Evolutionary conservation across 2,888 invertebrate genomes (phyloP).

Genomic region (Idaea biselata): DNA sequence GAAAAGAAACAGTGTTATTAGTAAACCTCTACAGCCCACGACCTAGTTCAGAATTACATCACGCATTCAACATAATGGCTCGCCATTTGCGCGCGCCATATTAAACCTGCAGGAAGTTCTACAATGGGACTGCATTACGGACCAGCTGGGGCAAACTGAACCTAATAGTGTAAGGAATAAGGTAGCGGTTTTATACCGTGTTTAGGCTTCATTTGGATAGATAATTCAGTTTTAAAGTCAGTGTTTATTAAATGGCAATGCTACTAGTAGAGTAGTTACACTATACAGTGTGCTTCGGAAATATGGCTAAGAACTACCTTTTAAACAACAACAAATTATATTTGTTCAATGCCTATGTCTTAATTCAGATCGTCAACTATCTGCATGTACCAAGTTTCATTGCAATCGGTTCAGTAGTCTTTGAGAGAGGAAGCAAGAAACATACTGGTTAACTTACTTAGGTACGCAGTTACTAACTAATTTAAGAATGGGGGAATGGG

Average conservation of each 20-base stretch:
- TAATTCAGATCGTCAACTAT: no score
- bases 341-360: no score
- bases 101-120: conserved; percentile 23
- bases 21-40: conserved; percentile 5
- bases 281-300: no score
- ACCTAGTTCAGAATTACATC: conserved; percentile 21
- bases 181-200: background rate
- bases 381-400: no score
- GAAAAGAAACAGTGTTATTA: background rate
- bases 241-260: background rate
- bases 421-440: no score
- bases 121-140: conserved; percentile 12
- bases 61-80: conserved; percentile 21
- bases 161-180: conserved; percentile 10
- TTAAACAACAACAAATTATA: no score
- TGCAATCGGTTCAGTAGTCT: no score
- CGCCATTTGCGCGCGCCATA: conserved; percentile 25
- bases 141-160: conserved; percentile 12
- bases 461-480: no score
- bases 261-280: background rate
- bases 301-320: no score
- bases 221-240: background rate
- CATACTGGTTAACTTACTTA: no score
- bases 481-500: no score
- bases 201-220: background rate